Evolutionary conservation across 2,113 vertebrate genomes (phyloP), one percentile per base, ranked within the genome.

Genomic region (Heterocephalus glaber): DNA sequence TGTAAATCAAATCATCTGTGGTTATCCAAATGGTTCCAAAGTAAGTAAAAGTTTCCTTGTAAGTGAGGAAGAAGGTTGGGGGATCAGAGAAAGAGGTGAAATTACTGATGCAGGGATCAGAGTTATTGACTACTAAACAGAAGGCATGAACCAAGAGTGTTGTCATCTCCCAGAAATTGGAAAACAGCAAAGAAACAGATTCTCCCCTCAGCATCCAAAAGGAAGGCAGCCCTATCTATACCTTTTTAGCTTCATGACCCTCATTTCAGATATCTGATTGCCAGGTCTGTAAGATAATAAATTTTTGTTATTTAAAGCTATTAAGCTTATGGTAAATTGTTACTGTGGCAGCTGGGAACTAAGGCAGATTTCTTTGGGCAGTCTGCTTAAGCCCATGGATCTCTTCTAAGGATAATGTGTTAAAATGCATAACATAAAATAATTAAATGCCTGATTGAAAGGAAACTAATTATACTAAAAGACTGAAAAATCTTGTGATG

Each of bases 371-470:
- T 1, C n/a, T 72, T 44, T 33, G n/a, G 63, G 41, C 28, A 74
- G 14, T 66, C 47, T 86, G 7, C 12, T 68, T n/a, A 63, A 68
- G 13, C 49, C 28, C 52, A 4, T 60, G 28, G 30, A n/a, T 56
- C 7, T 61, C 30, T 80, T 89, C 47, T 16, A 49, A 56, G 33
- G 47, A 58, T 52, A 94, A 26, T 66, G 47, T 82, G 65, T 94
- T 82, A 70, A 83, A 89, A 81, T 92, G 28, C 17, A 65, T 44
- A 44, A 24, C 49, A 56, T 66, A 65, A 94, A 92, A 89, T 28
- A 30, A 12, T 8, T 44, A 49, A 54, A 86, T 80, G 11, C 54
- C n/a, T 56, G 41, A 44, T 65, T 58, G 5, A 86, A 91, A 90
- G 38, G 47, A 72, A 58, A 66, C 33, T 12, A 79, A 47, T 80